Conservation (phyloP, 2,888 invertebrate genomes). For the Glaucopsyche alexis region DNA sequence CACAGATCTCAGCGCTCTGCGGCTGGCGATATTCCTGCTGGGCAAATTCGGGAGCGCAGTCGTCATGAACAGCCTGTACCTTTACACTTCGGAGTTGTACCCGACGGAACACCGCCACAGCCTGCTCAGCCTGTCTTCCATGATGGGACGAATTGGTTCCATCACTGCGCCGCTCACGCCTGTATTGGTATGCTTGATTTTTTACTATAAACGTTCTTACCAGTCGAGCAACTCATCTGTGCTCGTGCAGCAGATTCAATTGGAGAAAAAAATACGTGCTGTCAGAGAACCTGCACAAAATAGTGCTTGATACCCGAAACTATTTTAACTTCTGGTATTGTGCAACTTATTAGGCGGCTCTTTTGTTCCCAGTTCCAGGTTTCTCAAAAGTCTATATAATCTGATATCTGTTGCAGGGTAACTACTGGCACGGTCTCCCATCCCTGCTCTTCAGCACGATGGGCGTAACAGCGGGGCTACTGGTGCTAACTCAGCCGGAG, state of each 20-base stretch:
- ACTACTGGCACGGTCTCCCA: conserved; percentile 67
- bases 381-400: no score
- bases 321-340: no score
- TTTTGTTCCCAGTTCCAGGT: no score
- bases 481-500: conserved; percentile 81
- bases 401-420: conserved; percentile 45
- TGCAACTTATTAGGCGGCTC: no score
- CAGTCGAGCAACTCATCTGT: no score
- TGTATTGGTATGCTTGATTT: conserved; percentile 70
- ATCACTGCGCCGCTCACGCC: conserved; percentile 86
- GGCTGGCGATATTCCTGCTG: conserved; percentile 74
- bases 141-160: conserved; percentile 85
- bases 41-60: conserved; percentile 84
- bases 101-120: conserved; percentile 85
- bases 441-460: conserved; percentile 77
- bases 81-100: conserved; percentile 85
- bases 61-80: conserved; percentile 82
- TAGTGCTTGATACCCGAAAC: no score
- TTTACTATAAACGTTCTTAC: no score
- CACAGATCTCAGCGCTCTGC: conserved; percentile 45
- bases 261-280: no score
- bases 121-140: conserved; percentile 84
- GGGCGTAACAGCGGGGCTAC: conserved; percentile 73
- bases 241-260: no score
- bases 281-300: no score